These are phyloP conservation scores for Empidonax alnorum DNA, from an alignment of 2,113 vertebrate genomes.

Conservation along the genomic window DNA sequence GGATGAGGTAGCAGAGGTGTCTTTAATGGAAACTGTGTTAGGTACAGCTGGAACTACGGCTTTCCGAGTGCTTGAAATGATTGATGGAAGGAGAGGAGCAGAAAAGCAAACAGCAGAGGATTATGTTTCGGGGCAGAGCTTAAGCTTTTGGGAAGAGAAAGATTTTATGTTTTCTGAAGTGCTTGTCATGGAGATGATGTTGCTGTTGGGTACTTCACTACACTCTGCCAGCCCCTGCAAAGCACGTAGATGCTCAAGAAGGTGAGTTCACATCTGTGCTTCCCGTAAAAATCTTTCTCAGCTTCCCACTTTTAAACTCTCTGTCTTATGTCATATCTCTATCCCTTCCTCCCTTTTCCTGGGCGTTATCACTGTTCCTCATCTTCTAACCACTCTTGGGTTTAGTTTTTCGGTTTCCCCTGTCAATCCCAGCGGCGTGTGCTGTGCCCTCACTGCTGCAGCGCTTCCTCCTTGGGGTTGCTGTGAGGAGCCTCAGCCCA, in stretches of 20 bases:
- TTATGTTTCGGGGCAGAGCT: constrained; percentile 14
- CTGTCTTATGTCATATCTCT: not conserved
- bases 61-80: not conserved
- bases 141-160: not conserved
- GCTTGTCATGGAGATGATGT: not conserved
- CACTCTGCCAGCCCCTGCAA: not conserved
- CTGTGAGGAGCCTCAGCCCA: not conserved
- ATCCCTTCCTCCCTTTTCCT: not conserved
- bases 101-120: constrained; percentile 6
- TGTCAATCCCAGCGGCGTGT: fast-evolving
- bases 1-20: not conserved
- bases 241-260: not conserved
- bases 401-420: not conserved
- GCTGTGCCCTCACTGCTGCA: fast-evolving
- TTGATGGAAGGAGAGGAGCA: not conserved
- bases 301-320: not conserved
- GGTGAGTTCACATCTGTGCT: not conserved
- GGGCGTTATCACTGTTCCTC: not conserved
- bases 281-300: not conserved
- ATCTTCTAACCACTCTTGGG: not conserved
- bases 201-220: fast-evolving
- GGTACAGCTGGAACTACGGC: not conserved
- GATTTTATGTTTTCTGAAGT: constrained; percentile 13
- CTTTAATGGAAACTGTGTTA: not conserved
- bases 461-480: not conserved